Conservation (phyloP, 2,113 vertebrate genomes). For the Canis aureus region DNA sequence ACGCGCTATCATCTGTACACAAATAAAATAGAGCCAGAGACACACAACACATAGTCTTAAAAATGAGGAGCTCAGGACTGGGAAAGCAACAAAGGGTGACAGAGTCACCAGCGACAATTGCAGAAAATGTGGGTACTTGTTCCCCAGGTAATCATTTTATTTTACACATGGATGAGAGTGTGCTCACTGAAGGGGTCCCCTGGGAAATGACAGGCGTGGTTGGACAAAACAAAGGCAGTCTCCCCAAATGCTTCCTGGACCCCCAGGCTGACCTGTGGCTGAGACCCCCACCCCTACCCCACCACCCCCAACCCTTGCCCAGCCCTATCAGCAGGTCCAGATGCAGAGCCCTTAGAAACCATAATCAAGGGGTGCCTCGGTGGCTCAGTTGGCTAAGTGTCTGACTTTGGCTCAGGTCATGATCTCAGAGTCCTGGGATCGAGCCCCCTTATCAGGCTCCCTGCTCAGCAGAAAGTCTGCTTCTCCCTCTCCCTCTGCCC, state of each 20-base stretch:
- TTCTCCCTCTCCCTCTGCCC: not conserved
- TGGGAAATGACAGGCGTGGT: not conserved
- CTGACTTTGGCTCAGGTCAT: too few relatives aligned
- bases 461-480: not conserved
- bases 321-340: not conserved
- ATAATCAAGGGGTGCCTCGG: too few relatives aligned
- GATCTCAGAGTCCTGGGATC: too few relatives aligned
- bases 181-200: not conserved
- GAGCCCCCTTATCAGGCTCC: not conserved
- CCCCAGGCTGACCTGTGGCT: not conserved
- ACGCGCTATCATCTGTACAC: not conserved
- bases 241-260: not conserved
- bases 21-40: not conserved
- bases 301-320: too few relatives aligned
- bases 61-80: not conserved
- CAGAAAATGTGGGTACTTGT: not conserved
- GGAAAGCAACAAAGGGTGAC: not conserved
- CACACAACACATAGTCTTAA: not conserved
- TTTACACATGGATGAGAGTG: not conserved
- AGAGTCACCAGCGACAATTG: rapidly evolving
- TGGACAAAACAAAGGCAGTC: not conserved
- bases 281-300: not conserved
- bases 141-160: not conserved
- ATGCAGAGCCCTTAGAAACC: not conserved
- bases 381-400: too few relatives aligned